A percentile compares a stretch with the other conserved stretches of the same genome.
phyloP scores from a whole-genome alignment of 2,113 vertebrate species.

The Perognathus longimembris region DNA sequence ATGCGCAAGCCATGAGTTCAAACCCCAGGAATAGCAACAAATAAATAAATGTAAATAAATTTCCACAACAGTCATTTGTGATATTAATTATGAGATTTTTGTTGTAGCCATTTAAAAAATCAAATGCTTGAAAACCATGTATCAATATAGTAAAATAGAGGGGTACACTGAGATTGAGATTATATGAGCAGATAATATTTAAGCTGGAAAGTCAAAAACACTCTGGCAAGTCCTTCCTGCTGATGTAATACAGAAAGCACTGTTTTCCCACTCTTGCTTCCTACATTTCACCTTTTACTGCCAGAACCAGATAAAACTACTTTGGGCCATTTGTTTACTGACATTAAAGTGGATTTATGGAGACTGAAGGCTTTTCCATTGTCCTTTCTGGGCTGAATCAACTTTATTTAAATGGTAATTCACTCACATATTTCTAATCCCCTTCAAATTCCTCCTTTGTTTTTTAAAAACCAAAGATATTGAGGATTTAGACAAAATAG shows the following conservation, averaged over 20 bases:
- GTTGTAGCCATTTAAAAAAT: neutral
- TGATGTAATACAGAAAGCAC: neutral
- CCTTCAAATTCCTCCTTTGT: slow-evolving; percentile 72
- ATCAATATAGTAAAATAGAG: neutral
- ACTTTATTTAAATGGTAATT: slow-evolving; percentile 87
- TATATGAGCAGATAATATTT: neutral
- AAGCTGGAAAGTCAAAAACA: neutral
- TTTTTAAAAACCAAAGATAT: slow-evolving; percentile 73
- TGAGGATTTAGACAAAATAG: slow-evolving; percentile 79
- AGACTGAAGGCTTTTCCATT: slow-evolving; percentile 78
- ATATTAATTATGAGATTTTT: neutral
- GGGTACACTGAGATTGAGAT: neutral
- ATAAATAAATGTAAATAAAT: too few species aligned
- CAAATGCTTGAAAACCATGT: neutral
- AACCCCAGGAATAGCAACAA: too few species aligned
- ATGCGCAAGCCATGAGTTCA: too few species aligned
- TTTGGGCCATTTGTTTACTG: slow-evolving; percentile 76
- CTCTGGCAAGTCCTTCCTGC: neutral
- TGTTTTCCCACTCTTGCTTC: neutral
- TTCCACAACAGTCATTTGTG: neutral
- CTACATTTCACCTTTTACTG: neutral
- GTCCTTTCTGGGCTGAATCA: slow-evolving; percentile 78
- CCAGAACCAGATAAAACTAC: slow-evolving; percentile 49
- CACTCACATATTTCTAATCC: slow-evolving; percentile 83
- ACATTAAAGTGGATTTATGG: slow-evolving; percentile 82